Evolutionary conservation across 2,113 vertebrate genomes (phyloP).

Genomic region (Thymallus thymallus): DNA sequence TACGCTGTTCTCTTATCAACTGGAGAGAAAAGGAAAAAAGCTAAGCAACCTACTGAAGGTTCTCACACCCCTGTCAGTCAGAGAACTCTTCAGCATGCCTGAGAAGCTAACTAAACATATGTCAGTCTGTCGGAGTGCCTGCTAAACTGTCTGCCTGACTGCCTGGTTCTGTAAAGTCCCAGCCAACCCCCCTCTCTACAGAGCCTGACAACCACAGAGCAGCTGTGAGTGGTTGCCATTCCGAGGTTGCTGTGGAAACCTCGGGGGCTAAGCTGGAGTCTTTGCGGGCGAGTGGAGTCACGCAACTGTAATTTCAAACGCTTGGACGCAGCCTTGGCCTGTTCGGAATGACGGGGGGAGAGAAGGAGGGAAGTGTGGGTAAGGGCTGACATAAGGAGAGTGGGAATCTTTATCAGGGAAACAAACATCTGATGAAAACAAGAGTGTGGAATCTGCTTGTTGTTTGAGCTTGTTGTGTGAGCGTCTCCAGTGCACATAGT

Average conservation of each 20-base stretch:
- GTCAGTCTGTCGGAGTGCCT: no score
- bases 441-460: conserved; percentile 13
- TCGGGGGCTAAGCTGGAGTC: conserved; percentile 48
- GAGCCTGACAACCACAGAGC: conserved; percentile 50
- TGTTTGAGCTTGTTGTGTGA: conserved; percentile 2
- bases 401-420: conserved; percentile 29
- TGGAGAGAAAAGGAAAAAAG: neutral
- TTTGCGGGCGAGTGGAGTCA: conserved; percentile 57
- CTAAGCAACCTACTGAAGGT: neutral
- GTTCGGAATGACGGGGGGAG: conserved; percentile 42
- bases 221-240: conserved; percentile 62
- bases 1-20: neutral
- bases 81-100: neutral
- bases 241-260: conserved; percentile 60
- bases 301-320: conserved; percentile 56
- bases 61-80: neutral
- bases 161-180: neutral
- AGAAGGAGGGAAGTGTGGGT: conserved; percentile 21
- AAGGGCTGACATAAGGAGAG: conserved; percentile 61
- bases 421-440: conserved; percentile 39
- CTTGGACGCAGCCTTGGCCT: conserved; percentile 49
- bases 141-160: no score
- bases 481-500: conserved; percentile 8
- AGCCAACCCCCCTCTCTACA: conserved; percentile 16
- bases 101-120: neutral